A percentile compares a stretch with the other conserved stretches of the same genome.
Evolutionary conservation across 2,113 vertebrate genomes (phyloP).

Genomic region (Phoxinus phoxinus): DNA sequence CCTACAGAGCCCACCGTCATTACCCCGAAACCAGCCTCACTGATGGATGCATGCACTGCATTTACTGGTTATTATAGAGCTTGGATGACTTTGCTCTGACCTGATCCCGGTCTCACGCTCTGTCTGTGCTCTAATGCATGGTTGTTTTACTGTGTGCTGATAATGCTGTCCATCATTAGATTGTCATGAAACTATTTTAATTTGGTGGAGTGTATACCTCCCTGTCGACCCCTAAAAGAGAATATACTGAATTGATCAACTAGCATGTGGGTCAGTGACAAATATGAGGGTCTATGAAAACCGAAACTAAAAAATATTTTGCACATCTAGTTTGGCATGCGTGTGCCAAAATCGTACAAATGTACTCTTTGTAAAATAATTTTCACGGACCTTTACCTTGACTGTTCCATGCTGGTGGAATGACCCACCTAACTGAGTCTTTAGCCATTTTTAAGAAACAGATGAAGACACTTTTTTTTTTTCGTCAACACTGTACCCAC

Average conservation of each 20-base stretch:
- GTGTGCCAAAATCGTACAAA: not conserved
- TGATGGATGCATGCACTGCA: slow-evolving; percentile 33
- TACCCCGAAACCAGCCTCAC: not conserved
- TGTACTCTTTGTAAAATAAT: not conserved
- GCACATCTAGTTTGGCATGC: not conserved
- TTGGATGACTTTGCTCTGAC: slow-evolving; percentile 46
- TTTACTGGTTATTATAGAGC: slow-evolving; percentile 42
- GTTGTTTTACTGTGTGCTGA: slow-evolving; percentile 26
- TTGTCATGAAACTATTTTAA: slow-evolving; percentile 8
- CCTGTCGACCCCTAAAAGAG: not conserved
- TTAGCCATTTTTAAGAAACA: no score
- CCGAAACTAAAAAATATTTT: not conserved
- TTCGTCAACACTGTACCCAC: no score
- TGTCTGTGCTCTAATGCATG: slow-evolving; percentile 25
- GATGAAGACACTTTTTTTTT: no score
- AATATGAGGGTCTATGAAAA: not conserved
- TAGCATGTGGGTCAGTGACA: not conserved
- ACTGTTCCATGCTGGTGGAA: no score
- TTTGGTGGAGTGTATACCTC: not conserved
- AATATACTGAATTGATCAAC: not conserved
- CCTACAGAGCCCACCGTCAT: slow-evolving; percentile 34
- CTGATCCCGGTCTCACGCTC: slow-evolving; percentile 23
- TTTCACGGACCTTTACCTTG: no score
- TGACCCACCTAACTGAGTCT: no score
- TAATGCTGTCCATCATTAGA: not conserved